phyloP scores from a whole-genome alignment of 2,797 vertebrate species.

The Craterocephalus amniculus region DNA sequence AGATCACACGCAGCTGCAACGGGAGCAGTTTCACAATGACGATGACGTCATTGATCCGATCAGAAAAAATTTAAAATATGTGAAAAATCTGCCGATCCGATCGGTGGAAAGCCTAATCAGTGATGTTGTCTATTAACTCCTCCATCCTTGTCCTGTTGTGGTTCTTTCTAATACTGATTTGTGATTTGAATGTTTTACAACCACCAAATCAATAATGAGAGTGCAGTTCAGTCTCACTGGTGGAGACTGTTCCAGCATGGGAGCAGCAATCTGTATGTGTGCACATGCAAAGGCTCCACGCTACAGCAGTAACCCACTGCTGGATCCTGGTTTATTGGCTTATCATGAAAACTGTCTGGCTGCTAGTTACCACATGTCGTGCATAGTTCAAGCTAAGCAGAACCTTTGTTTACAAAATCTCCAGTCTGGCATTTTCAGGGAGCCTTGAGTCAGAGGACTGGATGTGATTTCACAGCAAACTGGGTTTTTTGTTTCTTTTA shows the following conservation, averaged over 20 bases:
- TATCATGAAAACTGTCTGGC: not conserved
- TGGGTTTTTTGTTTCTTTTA: not conserved
- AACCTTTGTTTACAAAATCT: conserved; percentile 4
- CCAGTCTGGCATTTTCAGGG: not conserved
- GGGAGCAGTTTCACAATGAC: too few species aligned
- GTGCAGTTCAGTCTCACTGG: not conserved
- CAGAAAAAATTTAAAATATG: too few species aligned
- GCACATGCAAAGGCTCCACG: too few species aligned
- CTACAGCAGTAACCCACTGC: too few species aligned
- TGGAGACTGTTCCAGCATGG: not conserved
- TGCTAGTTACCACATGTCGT: not conserved
- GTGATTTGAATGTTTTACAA: not conserved
- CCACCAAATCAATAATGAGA: not conserved
- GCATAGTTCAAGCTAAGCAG: not conserved
- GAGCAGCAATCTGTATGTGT: too few species aligned
- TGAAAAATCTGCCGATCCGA: too few species aligned
- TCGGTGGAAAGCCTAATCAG: too few species aligned
- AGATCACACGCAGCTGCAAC: too few species aligned
- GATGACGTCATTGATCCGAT: too few species aligned
- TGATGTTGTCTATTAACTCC: not conserved
- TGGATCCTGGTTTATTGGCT: not conserved
- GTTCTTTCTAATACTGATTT: not conserved
- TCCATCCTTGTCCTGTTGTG: not conserved
- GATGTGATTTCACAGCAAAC: not conserved
- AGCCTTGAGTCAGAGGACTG: not conserved